Conservation (phyloP, 2,888 invertebrate genomes). For the Sphaerophoria rueppellii region DNA sequence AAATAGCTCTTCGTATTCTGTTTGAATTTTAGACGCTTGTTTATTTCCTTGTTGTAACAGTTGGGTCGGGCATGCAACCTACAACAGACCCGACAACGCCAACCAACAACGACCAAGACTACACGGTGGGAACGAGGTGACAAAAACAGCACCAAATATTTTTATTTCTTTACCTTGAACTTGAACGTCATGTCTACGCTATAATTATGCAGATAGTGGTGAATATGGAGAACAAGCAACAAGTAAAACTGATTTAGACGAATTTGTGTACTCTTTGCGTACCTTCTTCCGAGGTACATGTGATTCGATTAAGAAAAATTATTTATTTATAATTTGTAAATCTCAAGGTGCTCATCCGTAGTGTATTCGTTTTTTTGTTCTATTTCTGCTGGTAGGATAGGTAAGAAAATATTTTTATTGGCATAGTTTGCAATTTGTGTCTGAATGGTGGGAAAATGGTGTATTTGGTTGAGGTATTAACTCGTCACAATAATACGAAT, state of each 20-base stretch:
- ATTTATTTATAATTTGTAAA: constrained; percentile 41
- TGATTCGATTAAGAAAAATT: constrained; percentile 25
- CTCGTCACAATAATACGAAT: constrained; percentile 21
- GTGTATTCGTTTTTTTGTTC: constrained; percentile 22
- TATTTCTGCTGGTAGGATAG: neutral
- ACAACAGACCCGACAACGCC: neutral
- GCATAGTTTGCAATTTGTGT: constrained; percentile 7
- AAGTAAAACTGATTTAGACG: constrained; percentile 26
- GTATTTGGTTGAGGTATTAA: neutral
- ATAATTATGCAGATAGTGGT: constrained; percentile 21
- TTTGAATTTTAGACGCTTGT: neutral
- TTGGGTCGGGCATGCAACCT: too few species aligned
- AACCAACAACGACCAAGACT: neutral
- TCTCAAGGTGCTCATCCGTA: constrained; percentile 28
- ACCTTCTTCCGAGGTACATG: neutral
- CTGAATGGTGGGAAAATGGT: neutral
- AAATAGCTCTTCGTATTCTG: constrained; percentile 57
- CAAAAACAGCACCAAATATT: constrained; percentile 5
- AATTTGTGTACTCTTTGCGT: constrained; percentile 33
- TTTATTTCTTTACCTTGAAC: constrained; percentile 66
- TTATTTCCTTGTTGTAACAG: constrained; percentile 29
- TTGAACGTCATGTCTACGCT: constrained; percentile 51
- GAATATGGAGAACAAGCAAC: neutral
- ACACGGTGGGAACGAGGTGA: neutral
- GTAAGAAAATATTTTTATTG: constrained; percentile 33